Conservation (phyloP, 2,888 invertebrate genomes). For the Baronia brevicornis region DNA sequence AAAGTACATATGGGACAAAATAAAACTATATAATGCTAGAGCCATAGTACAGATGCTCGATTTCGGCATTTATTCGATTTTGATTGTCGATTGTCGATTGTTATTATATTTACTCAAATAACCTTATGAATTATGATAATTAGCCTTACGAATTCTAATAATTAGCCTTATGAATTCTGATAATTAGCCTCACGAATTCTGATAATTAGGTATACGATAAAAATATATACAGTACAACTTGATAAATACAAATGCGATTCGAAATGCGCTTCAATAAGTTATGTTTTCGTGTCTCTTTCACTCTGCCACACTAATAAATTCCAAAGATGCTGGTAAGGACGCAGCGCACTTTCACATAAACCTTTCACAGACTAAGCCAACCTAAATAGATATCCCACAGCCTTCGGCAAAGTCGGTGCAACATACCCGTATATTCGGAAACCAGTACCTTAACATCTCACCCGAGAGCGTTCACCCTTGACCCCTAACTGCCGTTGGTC, state of each 20-base stretch:
- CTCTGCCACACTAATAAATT: background rate
- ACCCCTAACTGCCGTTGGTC: constrained; percentile 70
- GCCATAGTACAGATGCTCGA: background rate
- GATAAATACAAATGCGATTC: too few relatives aligned
- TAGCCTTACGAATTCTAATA: too few relatives aligned
- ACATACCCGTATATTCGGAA: constrained; percentile 19
- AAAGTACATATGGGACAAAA: background rate
- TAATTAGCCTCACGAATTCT: too few relatives aligned
- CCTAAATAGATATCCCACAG: constrained; percentile 23
- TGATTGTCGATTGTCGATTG: too few relatives aligned
- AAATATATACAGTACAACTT: too few relatives aligned
- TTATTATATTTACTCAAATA: too few relatives aligned
- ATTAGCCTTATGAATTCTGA: too few relatives aligned
- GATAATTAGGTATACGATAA: too few relatives aligned
- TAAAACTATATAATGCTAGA: background rate
- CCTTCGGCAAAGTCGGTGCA: constrained; percentile 35
- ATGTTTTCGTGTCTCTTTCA: too few relatives aligned
- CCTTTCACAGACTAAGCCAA: constrained; percentile 15
- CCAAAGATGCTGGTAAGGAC: background rate
- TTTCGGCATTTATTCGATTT: too few relatives aligned
- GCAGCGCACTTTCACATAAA: constrained; percentile 3
- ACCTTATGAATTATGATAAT: too few relatives aligned
- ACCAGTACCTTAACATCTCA: constrained; percentile 46
- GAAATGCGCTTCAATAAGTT: too few relatives aligned
- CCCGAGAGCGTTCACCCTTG: constrained; percentile 72